Evolutionary conservation across 2,888 invertebrate genomes (phyloP), one percentile per base, ranked within the genome.

Genomic region (Pocota personata): DNA sequence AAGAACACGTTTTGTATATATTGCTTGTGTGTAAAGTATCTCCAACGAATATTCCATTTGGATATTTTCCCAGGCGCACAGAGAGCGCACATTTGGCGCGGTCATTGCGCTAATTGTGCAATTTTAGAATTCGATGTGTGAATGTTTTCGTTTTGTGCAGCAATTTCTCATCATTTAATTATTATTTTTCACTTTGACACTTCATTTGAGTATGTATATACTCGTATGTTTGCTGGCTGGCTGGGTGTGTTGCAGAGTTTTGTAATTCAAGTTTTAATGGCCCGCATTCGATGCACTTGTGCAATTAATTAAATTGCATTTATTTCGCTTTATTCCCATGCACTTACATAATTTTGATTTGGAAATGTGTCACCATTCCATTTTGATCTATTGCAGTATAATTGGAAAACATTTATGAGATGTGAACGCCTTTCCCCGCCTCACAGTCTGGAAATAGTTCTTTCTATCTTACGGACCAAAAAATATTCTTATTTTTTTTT

Each of bases 51-150:
- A 67, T 84, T 86, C 76, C 82, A 86, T 77, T 86, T 32, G 52
- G 52, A 69, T 48, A 69, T 76, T 84, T 84, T 84, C 84, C 84
- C 84, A 84, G 84, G 75, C 79, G 46, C 14, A 43, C 60, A 14
- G 10, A 24, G 48, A 50, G 48, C 55, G 71, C 46, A 82, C 64
- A 71, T 69, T 80, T 86, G 80, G 80, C 71, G 86, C 86, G 86
- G 82, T 82, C 86, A 82, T 76, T 86, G 86, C 76, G 86, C 86
- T 82, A 82, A 82, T 86, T 86, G 86, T 82, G 86, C 82, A 86
- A 82, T 82, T 80, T 86, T 86, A 86, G 86, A 86, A 82, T 67
- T 67, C 77, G 60, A 82, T 72, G 82, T 72, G 75, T 48, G 40
- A 66, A 62, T 60, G 55, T 66, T 69, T 75, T 57, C 43, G 55